Evolutionary conservation across 2,888 invertebrate genomes (phyloP).

Genomic region (Aspidiotus destructor): DNA sequence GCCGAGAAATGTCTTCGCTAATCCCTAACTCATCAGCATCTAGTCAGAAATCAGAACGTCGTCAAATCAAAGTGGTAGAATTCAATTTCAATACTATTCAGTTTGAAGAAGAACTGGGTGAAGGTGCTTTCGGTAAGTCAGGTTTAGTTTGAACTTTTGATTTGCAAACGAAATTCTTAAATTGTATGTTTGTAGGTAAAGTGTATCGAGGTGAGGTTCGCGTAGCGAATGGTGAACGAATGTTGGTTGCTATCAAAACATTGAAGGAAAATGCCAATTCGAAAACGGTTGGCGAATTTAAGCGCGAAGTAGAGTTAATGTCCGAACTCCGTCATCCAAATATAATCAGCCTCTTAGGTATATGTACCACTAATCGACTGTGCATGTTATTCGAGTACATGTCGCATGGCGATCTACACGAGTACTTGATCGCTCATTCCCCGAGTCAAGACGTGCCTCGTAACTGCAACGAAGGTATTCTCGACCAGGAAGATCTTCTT

Average conservation of each 20-base stretch:
- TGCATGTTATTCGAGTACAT: constrained; percentile 98
- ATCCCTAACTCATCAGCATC: constrained; percentile 39
- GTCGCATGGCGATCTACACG: constrained; percentile 93
- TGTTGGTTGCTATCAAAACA: constrained; percentile 84
- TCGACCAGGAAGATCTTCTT: constrained; percentile 77
- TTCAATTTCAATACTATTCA: constrained; percentile 74
- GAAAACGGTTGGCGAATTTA: constrained; percentile 85
- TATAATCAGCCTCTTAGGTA: constrained; percentile 88
- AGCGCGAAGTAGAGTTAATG: constrained; percentile 78
- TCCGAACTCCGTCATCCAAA: constrained; percentile 90
- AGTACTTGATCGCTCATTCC: constrained; percentile 83
- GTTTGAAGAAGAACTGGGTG: constrained; percentile 84
- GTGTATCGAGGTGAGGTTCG: constrained; percentile 88
- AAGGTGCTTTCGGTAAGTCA: constrained; percentile 79
- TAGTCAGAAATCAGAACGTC: constrained; percentile 38
- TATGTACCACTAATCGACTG: constrained; percentile 76
- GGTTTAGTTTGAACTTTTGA: not conserved
- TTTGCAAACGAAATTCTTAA: not conserved
- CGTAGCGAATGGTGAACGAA: constrained; percentile 50
- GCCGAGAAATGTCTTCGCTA: constrained; percentile 39
- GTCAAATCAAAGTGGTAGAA: constrained; percentile 58
- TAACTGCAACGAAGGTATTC: constrained; percentile 49
- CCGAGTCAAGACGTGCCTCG: constrained; percentile 53
- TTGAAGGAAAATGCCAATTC: constrained; percentile 84
- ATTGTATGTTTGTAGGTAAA: constrained; percentile 50